These are phyloP conservation scores for Desmophyllum pertusum DNA, from an alignment of 92 coral and sea anemone genomes.

Conservation along the genomic window DNA sequence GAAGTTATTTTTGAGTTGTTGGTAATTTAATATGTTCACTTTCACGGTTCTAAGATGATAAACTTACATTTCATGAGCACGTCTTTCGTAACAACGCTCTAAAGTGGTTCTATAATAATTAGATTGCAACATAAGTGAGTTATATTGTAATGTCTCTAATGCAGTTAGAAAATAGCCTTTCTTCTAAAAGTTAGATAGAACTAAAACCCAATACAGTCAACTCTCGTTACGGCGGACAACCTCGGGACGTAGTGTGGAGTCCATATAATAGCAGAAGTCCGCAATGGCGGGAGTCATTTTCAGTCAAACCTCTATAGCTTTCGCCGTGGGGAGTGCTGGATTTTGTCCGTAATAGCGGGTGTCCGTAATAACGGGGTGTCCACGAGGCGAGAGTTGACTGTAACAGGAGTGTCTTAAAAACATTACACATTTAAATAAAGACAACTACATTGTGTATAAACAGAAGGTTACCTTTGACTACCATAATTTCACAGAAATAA, in stretches of 20 bases:
- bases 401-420: neutral
- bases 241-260: too few species aligned
- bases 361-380: too few species aligned
- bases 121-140: neutral
- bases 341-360: too few species aligned
- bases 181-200: neutral
- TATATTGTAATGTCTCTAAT: neutral
- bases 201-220: neutral
- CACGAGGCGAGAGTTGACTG: too few species aligned
- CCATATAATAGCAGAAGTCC: too few species aligned
- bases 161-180: neutral
- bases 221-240: too few species aligned
- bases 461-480: neutral
- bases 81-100: too few species aligned
- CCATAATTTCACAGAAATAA: conserved; percentile 18
- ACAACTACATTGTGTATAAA: neutral
- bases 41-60: neutral
- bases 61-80: too few species aligned
- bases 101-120: neutral
- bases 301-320: too few species aligned
- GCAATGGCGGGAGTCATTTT: too few species aligned
- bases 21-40: neutral
- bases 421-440: neutral
- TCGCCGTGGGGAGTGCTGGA: too few species aligned
- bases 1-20: neutral